phyloP scores from a whole-genome alignment of 2,113 vertebrate genomes.

The Nesoenas mayeri region DNA sequence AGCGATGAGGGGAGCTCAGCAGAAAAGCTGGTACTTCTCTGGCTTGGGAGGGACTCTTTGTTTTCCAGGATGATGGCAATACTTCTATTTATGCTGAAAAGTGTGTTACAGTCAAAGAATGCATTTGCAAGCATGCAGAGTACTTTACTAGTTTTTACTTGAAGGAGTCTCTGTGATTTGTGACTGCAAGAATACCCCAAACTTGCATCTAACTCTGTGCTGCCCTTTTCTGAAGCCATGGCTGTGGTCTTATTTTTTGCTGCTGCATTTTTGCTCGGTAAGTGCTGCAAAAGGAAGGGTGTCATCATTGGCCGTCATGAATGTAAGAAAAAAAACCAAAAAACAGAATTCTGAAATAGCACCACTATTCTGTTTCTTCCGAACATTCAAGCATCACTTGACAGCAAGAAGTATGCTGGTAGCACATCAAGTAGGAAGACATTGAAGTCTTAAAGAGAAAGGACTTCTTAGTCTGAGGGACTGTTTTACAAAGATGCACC shows the following conservation, averaged over 20 bases:
- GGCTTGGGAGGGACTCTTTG: neutral
- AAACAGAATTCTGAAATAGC: neutral
- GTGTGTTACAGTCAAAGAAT: neutral
- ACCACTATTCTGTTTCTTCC: neutral
- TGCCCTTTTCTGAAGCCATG: neutral
- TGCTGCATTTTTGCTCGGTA: neutral
- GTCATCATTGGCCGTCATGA: neutral
- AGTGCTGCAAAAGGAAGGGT: neutral
- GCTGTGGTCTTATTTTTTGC: neutral
- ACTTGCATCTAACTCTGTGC: neutral
- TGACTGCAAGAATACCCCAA: neutral
- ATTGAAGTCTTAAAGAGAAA: neutral
- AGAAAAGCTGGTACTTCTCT: neutral
- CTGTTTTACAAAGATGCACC: neutral
- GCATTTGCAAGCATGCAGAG: neutral
- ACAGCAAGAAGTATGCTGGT: neutral
- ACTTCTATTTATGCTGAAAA: neutral
- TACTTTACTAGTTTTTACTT: neutral
- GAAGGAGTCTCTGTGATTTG: neutral
- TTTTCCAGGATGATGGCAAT: neutral
- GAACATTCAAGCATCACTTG: neutral
- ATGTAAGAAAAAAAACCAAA: neutral
- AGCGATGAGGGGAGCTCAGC: neutral
- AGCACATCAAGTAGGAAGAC: neutral
- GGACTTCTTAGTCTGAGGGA: neutral